A percentile compares a stretch with the other conserved stretches of the same genome.
These are phyloP conservation scores for Pholis gunnellus DNA, from an alignment of 2,113 vertebrate genomes.

Conservation along the genomic window DNA sequence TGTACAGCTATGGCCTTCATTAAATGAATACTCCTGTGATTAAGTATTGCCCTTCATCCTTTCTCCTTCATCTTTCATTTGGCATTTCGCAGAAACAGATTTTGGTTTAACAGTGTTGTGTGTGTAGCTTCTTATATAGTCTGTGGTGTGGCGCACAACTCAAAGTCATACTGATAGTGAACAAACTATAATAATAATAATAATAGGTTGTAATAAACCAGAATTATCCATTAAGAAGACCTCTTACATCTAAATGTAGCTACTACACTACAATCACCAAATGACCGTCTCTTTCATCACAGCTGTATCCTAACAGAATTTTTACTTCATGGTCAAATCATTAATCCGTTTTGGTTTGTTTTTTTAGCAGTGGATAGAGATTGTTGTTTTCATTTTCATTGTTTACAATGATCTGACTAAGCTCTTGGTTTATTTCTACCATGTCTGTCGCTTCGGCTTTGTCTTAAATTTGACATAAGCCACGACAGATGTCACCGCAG, in stretches of 20 bases:
- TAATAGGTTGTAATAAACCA: neutral
- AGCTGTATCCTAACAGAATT: neutral
- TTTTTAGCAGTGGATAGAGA: neutral
- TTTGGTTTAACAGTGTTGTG: neutral
- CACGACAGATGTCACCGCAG: slow-evolving; percentile 33
- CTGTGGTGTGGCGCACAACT: neutral
- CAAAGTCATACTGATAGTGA: no score
- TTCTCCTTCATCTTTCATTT: neutral
- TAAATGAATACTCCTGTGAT: neutral
- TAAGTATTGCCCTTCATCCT: neutral
- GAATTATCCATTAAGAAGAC: neutral
- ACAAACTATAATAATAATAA: neutral
- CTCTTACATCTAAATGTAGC: neutral
- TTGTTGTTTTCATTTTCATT: neutral
- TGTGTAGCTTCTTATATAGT: neutral
- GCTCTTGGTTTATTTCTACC: slow-evolving; percentile 1
- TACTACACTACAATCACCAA: neutral
- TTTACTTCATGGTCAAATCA: neutral
- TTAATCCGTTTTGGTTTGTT: neutral
- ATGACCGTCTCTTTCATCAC: neutral
- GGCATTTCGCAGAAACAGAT: no score
- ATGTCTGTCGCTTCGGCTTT: neutral
- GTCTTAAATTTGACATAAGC: slow-evolving; percentile 32
- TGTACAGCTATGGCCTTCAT: neutral
- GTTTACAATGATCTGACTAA: slow-evolving; percentile 21